These are phyloP conservation scores for Cosmopolites sordidus DNA, from an alignment of 2,888 invertebrate species.

Conservation along the genomic window DNA sequence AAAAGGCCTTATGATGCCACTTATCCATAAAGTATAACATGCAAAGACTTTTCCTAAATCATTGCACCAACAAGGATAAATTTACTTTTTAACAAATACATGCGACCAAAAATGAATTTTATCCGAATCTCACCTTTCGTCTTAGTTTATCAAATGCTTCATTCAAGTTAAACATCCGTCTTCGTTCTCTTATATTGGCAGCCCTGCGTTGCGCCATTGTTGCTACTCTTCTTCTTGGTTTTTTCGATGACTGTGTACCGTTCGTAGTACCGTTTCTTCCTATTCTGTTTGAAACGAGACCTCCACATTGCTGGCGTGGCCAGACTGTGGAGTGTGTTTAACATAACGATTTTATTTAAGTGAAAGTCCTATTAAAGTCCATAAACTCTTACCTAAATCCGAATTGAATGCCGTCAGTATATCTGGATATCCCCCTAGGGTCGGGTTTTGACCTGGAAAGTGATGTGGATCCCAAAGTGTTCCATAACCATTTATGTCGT, in stretches of 20 bases:
- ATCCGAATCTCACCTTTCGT: slow-evolving; percentile 65
- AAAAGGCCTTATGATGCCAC: too few species aligned
- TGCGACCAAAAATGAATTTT: too few species aligned
- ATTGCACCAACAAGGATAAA: too few species aligned
- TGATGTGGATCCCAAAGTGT: slow-evolving; percentile 58
- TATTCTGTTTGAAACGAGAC: slow-evolving; percentile 45
- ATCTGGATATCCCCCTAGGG: slow-evolving; percentile 62
- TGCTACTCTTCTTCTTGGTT: slow-evolving; percentile 81
- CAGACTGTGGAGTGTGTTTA: slow-evolving; percentile 44
- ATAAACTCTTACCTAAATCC: slow-evolving; percentile 53
- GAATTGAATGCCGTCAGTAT: slow-evolving; percentile 64
- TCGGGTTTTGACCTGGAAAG: slow-evolving; percentile 56
- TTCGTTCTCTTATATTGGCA: slow-evolving; percentile 87
- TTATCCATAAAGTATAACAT: too few species aligned
- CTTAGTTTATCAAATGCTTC: slow-evolving; percentile 92
- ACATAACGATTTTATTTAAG: neutral
- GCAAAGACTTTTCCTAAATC: too few species aligned
- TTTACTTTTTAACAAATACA: too few species aligned
- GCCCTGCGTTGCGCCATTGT: slow-evolving; percentile 87
- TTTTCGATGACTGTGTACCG: slow-evolving; percentile 58
- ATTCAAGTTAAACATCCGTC: slow-evolving; percentile 93
- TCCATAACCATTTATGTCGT: slow-evolving; percentile 51
- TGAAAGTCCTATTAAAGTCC: too few species aligned
- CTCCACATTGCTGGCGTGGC: slow-evolving; percentile 56
- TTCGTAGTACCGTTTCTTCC: slow-evolving; percentile 36